Conservation (phyloP, 2,797 vertebrate genomes). For the Alosa sapidissima region DNA sequence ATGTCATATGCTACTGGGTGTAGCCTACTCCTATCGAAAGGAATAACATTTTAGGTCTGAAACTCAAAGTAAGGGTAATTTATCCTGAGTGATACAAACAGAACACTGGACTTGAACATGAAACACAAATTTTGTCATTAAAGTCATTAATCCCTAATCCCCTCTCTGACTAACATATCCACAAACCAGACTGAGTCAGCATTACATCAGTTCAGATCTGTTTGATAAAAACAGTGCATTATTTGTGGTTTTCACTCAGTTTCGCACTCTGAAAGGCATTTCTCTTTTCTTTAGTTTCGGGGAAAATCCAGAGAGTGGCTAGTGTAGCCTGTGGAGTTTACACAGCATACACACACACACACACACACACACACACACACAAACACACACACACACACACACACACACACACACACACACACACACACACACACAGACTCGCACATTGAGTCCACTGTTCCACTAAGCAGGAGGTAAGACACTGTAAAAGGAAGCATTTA, state of each 20-base stretch:
- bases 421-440: not conserved
- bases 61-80: not conserved
- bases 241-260: not conserved
- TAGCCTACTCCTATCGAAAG: too few relatives aligned
- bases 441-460: slow-evolving; percentile 38
- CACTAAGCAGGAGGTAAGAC: not conserved
- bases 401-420: slow-evolving; percentile 11
- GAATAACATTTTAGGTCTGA: not conserved
- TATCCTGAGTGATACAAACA: not conserved
- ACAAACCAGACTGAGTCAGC: not conserved
- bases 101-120: not conserved
- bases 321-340: not conserved
- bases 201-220: not conserved
- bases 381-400: not conserved
- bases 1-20: too few relatives aligned
- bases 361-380: slow-evolving; percentile 1
- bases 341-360: slow-evolving; percentile 10
- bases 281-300: not conserved
- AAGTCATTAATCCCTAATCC: not conserved
- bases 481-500: slow-evolving; percentile 11
- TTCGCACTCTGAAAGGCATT: not conserved
- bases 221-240: not conserved
- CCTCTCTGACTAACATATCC: not conserved
- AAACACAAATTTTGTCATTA: not conserved
- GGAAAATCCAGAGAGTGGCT: slow-evolving; percentile 17